Evolutionary conservation across 1,140 invertebrate species (phyloP).

Genomic region (Drosophila lowei): DNA sequence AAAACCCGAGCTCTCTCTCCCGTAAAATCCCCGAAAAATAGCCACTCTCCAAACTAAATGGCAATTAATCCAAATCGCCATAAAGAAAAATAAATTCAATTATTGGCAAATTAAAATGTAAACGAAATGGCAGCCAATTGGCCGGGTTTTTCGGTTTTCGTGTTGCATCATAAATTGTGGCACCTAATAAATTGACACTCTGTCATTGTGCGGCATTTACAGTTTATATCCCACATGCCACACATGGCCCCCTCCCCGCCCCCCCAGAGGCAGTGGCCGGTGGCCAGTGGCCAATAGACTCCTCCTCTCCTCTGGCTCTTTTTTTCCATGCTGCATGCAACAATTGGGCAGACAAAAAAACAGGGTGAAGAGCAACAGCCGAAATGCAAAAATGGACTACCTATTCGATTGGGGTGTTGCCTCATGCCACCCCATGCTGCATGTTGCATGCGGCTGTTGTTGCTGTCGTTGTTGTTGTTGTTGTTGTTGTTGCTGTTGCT

Average conservation of each 20-base stretch:
- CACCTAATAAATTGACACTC: conserved; percentile 80
- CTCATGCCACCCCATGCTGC: neutral
- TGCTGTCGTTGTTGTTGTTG: conserved; percentile 15
- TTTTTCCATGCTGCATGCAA: conserved; percentile 67
- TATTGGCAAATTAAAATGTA: conserved; percentile 65
- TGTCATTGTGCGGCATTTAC: conserved; percentile 78
- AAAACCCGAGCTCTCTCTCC: no score
- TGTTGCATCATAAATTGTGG: conserved; percentile 68
- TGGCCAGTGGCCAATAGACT: conserved; percentile 7
- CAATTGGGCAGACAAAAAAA: conserved; percentile 59
- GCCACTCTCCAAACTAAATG: conserved; percentile 8
- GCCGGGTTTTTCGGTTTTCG: conserved; percentile 35
- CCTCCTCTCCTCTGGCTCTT: conserved; percentile 9
- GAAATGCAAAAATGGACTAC: conserved; percentile 48
- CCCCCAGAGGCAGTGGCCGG: neutral
- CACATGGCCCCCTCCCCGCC: neutral
- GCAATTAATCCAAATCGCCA: conserved; percentile 48
- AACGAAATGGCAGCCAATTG: conserved; percentile 38
- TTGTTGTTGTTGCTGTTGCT: conserved; percentile 8
- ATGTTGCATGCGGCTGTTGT: conserved; percentile 10
- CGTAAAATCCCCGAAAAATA: no score
- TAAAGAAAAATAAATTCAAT: conserved; percentile 59
- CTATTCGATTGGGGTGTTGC: conserved; percentile 10
- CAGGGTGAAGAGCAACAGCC: conserved; percentile 33
- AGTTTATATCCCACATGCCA: conserved; percentile 54